Evolutionary conservation across 2,113 vertebrate species (phyloP).

Genomic region (Harpagus bidentatus): DNA sequence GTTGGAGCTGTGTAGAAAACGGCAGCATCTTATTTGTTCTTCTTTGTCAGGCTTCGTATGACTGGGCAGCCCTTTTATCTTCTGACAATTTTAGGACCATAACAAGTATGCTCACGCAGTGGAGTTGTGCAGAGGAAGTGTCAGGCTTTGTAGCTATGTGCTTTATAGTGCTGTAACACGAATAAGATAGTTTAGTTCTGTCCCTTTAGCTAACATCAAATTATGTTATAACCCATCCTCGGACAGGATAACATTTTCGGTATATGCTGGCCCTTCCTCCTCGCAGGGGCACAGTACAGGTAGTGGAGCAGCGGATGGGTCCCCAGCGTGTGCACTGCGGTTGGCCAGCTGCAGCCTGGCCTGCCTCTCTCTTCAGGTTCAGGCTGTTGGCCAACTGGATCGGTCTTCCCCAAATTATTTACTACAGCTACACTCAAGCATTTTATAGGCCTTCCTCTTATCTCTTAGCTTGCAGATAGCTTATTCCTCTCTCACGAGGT

Average conservation of each 20-base stretch:
- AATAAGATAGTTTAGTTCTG: background rate
- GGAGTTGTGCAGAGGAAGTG: background rate
- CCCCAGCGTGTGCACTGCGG: accelerated
- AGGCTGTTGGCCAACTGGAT: background rate
- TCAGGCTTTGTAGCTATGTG: background rate
- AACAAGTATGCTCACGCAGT: accelerated
- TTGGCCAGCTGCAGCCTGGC: background rate
- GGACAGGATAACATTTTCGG: background rate
- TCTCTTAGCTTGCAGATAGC: background rate
- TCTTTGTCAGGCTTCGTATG: background rate
- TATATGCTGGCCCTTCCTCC: background rate
- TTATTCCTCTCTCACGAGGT: background rate
- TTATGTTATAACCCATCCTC: background rate
- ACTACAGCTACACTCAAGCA: background rate
- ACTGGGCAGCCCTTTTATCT: background rate
- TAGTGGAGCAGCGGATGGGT: background rate
- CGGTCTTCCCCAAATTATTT: background rate
- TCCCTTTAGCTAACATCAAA: background rate
- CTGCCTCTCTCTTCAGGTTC: background rate
- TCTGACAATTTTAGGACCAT: background rate
- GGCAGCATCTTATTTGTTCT: background rate
- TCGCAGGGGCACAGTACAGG: accelerated
- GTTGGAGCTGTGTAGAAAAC: background rate
- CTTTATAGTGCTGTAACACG: background rate
- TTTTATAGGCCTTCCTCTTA: background rate